These are phyloP conservation scores for Trachelus troglodyta DNA, from an alignment of 2,888 invertebrate species.

Conservation along the genomic window DNA sequence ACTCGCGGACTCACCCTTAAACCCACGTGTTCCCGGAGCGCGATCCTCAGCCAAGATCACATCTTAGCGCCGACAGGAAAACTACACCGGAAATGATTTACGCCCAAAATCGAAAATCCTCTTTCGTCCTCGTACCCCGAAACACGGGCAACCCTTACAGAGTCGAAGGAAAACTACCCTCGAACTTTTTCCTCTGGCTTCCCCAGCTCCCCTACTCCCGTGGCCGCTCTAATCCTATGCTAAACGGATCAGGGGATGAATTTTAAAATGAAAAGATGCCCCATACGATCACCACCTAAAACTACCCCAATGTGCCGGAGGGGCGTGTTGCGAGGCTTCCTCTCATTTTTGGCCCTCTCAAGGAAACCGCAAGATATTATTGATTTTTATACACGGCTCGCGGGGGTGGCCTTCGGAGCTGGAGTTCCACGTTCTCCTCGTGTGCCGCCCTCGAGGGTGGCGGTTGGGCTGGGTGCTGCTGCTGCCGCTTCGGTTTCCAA, in stretches of 20 bases:
- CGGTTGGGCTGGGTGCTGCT: constrained; percentile 9
- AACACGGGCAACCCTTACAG: no score
- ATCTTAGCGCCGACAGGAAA: no score
- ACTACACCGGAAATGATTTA: no score
- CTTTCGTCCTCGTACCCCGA: no score
- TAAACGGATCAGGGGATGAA: not conserved
- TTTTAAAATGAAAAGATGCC: no score
- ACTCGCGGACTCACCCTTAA: no score
- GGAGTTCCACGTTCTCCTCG: constrained; percentile 22
- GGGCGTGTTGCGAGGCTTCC: not conserved
- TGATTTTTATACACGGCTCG: constrained; percentile 61
- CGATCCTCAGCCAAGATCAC: no score
- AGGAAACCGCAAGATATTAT: constrained; percentile 65
- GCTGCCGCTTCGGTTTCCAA: constrained; percentile 5
- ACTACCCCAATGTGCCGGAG: no score
- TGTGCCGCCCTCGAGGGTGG: constrained; percentile 1
- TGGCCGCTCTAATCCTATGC: constrained; percentile 18
- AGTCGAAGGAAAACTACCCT: no score
- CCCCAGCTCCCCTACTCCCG: constrained; percentile 16
- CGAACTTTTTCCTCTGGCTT: not conserved
- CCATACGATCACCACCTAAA: constrained; percentile 23
- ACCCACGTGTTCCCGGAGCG: no score
- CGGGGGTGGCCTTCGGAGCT: constrained; percentile 30
- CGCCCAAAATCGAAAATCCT: no score
- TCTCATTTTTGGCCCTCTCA: constrained; percentile 51